phyloP scores from a whole-genome alignment of 2,113 vertebrate genomes.

The Brachypteracias leptosomus region DNA sequence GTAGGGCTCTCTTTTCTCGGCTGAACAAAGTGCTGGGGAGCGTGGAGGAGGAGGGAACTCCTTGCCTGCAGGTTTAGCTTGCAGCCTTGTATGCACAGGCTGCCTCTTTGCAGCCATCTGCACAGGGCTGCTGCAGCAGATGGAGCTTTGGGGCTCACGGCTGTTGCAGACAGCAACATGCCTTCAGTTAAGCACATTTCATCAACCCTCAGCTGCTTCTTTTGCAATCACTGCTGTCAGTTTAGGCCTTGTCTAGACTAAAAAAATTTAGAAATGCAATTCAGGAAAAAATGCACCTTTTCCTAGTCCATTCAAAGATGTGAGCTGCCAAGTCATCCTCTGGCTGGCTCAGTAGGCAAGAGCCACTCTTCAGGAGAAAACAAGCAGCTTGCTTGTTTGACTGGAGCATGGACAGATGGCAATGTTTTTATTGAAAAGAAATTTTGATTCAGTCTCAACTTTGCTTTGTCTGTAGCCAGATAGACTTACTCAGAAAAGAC shows the following conservation, averaged over 20 bases:
- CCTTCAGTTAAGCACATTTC: rapidly evolving
- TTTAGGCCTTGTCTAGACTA: neutral
- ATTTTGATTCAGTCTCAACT: neutral
- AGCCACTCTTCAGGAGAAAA: neutral
- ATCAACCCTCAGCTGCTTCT: neutral
- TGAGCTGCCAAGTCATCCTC: neutral
- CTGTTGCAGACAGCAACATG: rapidly evolving
- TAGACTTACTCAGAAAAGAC: neutral
- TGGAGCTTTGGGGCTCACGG: rapidly evolving
- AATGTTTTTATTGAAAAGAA: neutral
- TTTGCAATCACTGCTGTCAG: neutral
- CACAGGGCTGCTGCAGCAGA: neutral
- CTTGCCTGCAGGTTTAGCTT: neutral
- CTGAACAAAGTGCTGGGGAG: neutral
- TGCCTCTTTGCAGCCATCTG: neutral
- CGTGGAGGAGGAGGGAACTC: neutral
- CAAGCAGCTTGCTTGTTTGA: neutral
- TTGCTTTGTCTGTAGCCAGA: neutral
- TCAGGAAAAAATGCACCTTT: neutral
- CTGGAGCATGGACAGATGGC: neutral
- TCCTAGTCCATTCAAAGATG: neutral
- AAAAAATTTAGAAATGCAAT: neutral
- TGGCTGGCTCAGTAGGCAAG: neutral
- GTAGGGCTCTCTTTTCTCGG: neutral
- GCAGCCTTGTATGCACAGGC: rapidly evolving